These are phyloP conservation scores for Erythrolamprus reginae DNA, from an alignment of 2,113 vertebrate genomes.

Conservation along the genomic window DNA sequence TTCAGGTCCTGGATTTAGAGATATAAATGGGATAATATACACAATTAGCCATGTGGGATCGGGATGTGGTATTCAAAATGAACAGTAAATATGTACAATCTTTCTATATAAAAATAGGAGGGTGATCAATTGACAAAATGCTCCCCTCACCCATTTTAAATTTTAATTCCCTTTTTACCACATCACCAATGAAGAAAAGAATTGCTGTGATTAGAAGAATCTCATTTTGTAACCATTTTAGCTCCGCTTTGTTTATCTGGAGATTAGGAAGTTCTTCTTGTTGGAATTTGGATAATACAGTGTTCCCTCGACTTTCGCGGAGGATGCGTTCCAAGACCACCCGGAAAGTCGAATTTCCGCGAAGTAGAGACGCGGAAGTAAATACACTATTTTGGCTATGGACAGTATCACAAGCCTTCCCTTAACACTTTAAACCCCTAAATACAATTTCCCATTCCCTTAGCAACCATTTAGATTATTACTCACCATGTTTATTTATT, in stretches of 20 bases:
- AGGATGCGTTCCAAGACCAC: too few species aligned
- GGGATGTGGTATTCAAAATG: neutral
- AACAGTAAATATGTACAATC: neutral
- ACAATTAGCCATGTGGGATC: neutral
- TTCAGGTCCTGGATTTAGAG: neutral
- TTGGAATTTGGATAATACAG: neutral
- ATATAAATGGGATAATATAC: neutral
- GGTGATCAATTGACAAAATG: neutral
- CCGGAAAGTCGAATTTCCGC: too few species aligned
- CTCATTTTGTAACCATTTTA: neutral
- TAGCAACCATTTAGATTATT: too few species aligned
- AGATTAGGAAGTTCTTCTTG: neutral
- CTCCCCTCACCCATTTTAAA: neutral
- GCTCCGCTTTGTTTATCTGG: neutral
- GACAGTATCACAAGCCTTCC: too few species aligned
- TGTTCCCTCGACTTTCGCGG: too few species aligned
- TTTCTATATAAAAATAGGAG: neutral
- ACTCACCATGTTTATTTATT: too few species aligned
- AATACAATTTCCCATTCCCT: too few species aligned
- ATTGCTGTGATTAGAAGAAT: neutral
- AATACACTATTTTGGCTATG: too few species aligned
- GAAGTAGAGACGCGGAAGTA: too few species aligned
- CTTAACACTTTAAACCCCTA: too few species aligned
- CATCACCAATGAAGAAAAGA: neutral
- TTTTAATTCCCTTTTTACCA: neutral